phyloP scores from a whole-genome alignment of 2,888 invertebrate genomes.

The Lepidochrysops patricia region DNA sequence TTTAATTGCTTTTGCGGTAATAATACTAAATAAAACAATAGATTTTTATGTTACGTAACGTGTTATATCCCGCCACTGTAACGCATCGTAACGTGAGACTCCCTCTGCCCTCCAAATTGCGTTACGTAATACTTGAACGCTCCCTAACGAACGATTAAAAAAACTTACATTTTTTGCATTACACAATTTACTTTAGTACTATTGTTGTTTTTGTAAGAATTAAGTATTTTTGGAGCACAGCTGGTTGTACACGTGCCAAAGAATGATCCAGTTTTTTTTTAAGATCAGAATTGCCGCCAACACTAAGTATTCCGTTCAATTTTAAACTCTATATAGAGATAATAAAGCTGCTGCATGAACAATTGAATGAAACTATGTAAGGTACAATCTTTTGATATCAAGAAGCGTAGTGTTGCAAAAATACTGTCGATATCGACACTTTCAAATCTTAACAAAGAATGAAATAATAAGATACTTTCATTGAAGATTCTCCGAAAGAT shows the following conservation, averaged over 20 bases:
- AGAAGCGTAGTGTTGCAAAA: background rate
- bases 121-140: background rate
- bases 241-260: conserved; percentile 19
- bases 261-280: conserved; percentile 21
- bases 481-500: too few species aligned
- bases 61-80: too few species aligned
- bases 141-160: background rate
- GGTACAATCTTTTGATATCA: background rate
- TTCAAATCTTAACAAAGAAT: too few species aligned
- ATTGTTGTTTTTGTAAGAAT: background rate
- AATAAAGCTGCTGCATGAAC: background rate
- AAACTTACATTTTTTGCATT: background rate
- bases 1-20: too few species aligned
- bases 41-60: too few species aligned
- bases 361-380: background rate
- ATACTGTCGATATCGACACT: background rate
- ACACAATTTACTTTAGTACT: background rate
- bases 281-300: conserved; percentile 17
- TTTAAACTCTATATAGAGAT: background rate
- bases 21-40: too few species aligned
- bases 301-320: background rate
- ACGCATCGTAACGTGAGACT: too few species aligned
- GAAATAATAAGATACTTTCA: too few species aligned
- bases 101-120: too few species aligned
- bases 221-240: conserved; percentile 1